Evolutionary conservation across 2,113 vertebrate genomes (phyloP).

Genomic region (Perca flavescens): DNA sequence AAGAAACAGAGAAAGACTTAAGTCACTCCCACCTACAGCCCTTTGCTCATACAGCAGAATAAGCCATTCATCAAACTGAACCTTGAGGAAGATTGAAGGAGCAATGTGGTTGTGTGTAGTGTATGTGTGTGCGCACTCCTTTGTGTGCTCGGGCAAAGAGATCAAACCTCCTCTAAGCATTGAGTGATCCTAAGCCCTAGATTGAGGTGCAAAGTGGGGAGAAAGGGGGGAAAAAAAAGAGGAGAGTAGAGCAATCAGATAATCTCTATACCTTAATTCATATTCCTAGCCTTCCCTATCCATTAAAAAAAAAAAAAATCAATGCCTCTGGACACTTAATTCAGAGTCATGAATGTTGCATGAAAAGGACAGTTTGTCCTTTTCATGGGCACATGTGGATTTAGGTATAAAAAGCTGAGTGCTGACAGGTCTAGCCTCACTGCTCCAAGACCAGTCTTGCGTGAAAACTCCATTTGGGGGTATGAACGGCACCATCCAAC

Average conservation of each 20-base stretch:
- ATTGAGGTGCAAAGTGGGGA: conserved; percentile 35
- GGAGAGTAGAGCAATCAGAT: conserved; percentile 23
- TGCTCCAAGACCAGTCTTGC: conserved; percentile 33
- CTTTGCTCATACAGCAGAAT: conserved; percentile 62
- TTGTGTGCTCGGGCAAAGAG: conserved; percentile 39
- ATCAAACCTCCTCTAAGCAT: conserved; percentile 51
- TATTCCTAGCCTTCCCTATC: conserved; percentile 43
- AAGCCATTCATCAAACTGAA: conserved; percentile 69
- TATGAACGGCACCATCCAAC: conserved; percentile 29
- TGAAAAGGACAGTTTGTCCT: conserved; percentile 46
- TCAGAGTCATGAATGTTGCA: conserved; percentile 56
- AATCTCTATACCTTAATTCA: conserved; percentile 49
- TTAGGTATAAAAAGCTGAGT: conserved; percentile 35
- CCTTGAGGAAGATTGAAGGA: conserved; percentile 55
- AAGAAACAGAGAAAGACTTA: conserved; percentile 1
- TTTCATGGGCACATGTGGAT: conserved; percentile 27
- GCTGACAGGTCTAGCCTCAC: conserved; percentile 4
- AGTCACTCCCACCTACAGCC: conserved; percentile 42
- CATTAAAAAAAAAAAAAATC: conserved; percentile 49
- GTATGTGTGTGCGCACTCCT: conserved; percentile 13
- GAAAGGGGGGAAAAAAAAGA: background rate
- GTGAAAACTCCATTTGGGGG: conserved; percentile 63
- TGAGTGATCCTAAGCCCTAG: conserved; percentile 37
- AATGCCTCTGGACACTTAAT: conserved; percentile 44
- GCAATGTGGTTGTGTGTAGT: conserved; percentile 29